A percentile compares a stretch with the other conserved stretches of the same genome.
Conservation (phyloP, 2,797 vertebrate genomes). For the Buphagus erythrorhynchus region DNA sequence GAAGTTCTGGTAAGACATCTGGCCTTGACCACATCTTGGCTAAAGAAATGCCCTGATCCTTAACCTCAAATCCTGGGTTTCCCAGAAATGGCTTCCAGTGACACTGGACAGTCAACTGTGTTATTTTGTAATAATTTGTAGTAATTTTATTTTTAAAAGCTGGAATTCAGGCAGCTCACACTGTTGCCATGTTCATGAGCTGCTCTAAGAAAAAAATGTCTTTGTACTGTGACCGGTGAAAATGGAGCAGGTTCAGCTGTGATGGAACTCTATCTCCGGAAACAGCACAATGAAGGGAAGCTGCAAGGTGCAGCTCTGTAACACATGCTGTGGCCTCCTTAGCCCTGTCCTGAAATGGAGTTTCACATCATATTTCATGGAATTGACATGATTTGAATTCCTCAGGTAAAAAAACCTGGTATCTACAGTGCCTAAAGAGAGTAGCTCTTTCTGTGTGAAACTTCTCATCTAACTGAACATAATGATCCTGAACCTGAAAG, state of each 20-base stretch:
- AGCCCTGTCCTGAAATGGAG: not conserved
- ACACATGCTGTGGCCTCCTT: not conserved
- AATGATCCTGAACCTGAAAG: not conserved
- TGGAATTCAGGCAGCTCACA: not conserved
- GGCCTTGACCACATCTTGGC: not conserved
- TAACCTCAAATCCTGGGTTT: not conserved
- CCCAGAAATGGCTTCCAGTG: not conserved
- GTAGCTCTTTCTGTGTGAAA: not conserved
- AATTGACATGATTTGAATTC: not conserved
- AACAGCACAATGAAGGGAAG: not conserved
- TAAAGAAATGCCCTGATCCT: not conserved
- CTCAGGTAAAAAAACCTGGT: not conserved
- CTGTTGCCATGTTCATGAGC: not conserved
- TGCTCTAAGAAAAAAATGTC: not conserved
- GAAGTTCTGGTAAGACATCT: not conserved
- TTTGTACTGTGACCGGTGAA: not conserved
- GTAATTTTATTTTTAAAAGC: not conserved
- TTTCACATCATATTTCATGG: not conserved
- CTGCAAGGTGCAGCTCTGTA: not conserved
- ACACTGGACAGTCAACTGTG: not conserved
- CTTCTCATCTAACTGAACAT: not conserved
- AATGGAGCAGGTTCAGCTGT: not conserved
- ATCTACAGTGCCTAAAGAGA: not conserved
- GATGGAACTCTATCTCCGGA: not conserved
- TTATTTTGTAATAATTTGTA: not conserved